phyloP scores from a whole-genome alignment of 2,888 invertebrate species.

The Cantharis nigra region DNA sequence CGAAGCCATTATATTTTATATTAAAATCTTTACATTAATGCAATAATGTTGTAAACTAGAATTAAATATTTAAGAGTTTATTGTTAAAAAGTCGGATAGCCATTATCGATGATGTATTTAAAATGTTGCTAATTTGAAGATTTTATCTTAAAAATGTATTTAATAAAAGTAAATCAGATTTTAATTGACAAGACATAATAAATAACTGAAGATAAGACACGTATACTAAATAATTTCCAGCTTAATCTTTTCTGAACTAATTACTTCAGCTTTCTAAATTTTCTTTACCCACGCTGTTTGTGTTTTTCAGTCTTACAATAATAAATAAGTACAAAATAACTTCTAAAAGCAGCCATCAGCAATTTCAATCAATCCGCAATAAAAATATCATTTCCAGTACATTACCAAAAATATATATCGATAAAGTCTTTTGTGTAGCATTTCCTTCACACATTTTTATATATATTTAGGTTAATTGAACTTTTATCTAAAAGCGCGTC shows the following conservation, averaged over 20 bases:
- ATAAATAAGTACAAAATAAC: neutral
- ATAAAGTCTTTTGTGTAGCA: neutral
- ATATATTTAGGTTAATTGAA: neutral
- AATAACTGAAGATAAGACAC: neutral
- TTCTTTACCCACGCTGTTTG: neutral
- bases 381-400: conserved; percentile 4
- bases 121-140: neutral
- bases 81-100: neutral
- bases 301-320: neutral
- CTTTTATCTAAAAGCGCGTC: neutral
- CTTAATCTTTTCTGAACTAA: neutral
- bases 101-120: neutral
- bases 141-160: neutral
- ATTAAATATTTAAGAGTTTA: neutral
- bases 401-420: neutral
- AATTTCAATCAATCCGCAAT: conserved; percentile 1
- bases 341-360: neutral
- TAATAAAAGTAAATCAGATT: neutral
- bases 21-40: neutral
- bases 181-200: neutral
- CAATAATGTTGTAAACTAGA: no score
- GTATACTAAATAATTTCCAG: neutral
- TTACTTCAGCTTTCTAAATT: neutral
- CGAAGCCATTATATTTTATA: neutral
- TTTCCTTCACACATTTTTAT: neutral